Evolutionary conservation across 2,888 invertebrate species (phyloP).

Genomic region (Sturmia bella): DNA sequence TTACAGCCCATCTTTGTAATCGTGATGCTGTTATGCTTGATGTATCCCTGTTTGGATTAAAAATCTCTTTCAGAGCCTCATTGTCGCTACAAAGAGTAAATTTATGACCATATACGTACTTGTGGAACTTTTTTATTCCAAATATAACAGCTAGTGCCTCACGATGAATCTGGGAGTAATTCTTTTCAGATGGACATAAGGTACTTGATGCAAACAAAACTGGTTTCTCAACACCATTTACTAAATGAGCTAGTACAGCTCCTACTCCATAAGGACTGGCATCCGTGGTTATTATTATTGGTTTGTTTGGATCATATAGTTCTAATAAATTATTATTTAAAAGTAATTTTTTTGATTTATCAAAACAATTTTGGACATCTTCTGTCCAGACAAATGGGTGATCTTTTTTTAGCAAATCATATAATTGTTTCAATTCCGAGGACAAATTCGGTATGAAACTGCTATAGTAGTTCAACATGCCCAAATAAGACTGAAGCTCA

Average conservation of each 20-base stretch:
- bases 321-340: conserved; percentile 31
- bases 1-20: conserved; percentile 30
- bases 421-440: too few relatives aligned
- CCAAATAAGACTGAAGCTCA: too few relatives aligned
- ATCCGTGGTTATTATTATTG: conserved; percentile 8
- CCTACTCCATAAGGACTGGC: conserved; percentile 25
- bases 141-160: conserved; percentile 20
- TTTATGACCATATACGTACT: conserved; percentile 17
- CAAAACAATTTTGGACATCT: conserved; percentile 25
- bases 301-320: conserved; percentile 27
- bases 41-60: conserved; percentile 45
- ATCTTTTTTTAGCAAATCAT: too few relatives aligned
- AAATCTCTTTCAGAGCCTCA: conserved; percentile 21
- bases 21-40: conserved; percentile 24
- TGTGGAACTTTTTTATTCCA: conserved; percentile 28
- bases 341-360: conserved; percentile 34
- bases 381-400: background rate
- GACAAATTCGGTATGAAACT: too few relatives aligned
- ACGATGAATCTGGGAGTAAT: conserved; percentile 13
- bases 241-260: too few relatives aligned
- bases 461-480: too few relatives aligned
- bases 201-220: too few relatives aligned
- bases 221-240: too few relatives aligned
- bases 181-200: conserved; percentile 22
- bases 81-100: conserved; percentile 17